These are phyloP conservation scores for Alcis repandata DNA, from an alignment of 2,888 invertebrate genomes.

Conservation along the genomic window DNA sequence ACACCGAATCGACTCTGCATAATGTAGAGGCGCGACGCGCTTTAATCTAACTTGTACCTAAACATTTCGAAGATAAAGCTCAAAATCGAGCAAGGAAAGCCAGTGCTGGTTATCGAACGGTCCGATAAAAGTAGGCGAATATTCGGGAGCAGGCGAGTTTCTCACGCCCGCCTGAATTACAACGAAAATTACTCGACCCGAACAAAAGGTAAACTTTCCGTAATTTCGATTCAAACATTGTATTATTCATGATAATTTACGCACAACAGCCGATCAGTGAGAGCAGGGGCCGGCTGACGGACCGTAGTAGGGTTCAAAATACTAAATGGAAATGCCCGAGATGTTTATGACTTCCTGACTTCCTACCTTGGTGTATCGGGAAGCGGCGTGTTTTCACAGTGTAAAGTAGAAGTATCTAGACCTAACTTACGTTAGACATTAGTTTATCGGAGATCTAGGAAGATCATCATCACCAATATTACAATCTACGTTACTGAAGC, in stretches of 20 bases:
- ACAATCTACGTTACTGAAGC: too few species aligned
- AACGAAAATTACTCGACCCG: conserved; percentile 30
- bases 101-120: conserved; percentile 20
- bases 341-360: too few species aligned
- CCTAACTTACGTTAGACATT: too few species aligned
- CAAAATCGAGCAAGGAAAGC: background rate
- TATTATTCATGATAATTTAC: conserved; percentile 28
- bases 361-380: too few species aligned
- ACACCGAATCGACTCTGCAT: conserved; percentile 41
- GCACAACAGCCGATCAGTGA: conserved; percentile 18
- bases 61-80: background rate
- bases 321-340: background rate
- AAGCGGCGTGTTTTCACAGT: too few species aligned
- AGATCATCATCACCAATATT: too few species aligned
- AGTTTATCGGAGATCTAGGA: too few species aligned
- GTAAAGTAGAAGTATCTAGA: too few species aligned
- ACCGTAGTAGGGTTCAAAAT: background rate
- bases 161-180: conserved; percentile 33
- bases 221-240: conserved; percentile 29
- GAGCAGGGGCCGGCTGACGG: background rate
- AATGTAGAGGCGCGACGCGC: conserved; percentile 30
- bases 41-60: conserved; percentile 2
- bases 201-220: conserved; percentile 29
- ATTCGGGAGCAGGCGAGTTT: conserved; percentile 22
- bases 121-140: conserved; percentile 28